phyloP scores from a whole-genome alignment of 2,797 vertebrate species.

The Tragelaphus oryx region DNA sequence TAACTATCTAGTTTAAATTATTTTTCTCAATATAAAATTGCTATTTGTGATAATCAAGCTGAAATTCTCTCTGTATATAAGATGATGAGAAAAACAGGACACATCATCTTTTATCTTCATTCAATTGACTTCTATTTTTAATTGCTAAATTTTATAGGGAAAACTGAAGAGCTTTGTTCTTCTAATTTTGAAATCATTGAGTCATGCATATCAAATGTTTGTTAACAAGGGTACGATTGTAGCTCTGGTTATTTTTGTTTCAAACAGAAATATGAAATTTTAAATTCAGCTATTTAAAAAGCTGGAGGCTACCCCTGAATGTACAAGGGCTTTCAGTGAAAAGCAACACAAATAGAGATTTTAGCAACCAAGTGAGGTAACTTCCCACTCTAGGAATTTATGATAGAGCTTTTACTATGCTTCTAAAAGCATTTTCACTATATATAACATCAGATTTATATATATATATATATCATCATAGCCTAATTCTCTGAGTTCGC shows the following conservation, averaged over 20 bases:
- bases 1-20: not conserved
- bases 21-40: constrained; percentile 14
- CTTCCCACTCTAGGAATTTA: constrained; percentile 31
- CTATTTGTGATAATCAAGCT: not conserved
- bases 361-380: constrained; percentile 59
- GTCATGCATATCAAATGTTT: constrained; percentile 33
- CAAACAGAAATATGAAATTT: constrained; percentile 68
- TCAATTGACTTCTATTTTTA: constrained; percentile 57
- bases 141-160: constrained; percentile 54
- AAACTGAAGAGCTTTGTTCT: constrained; percentile 37
- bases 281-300: constrained; percentile 58
- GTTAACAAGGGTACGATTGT: constrained; percentile 57
- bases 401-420: constrained; percentile 47
- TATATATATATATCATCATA: not conserved
- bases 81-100: not conserved
- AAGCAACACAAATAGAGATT: constrained; percentile 29
- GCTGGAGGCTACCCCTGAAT: constrained; percentile 44
- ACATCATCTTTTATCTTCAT: constrained; percentile 2
- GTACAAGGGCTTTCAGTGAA: constrained; percentile 44
- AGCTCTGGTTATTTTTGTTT: constrained; percentile 66
- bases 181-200: constrained; percentile 60
- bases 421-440: not conserved
- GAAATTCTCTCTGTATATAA: not conserved
- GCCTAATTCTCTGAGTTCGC: not conserved
- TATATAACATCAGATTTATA: not conserved